A percentile compares a stretch with the other conserved stretches of the same genome.
These are phyloP conservation scores for Macrochelys suwanniensis DNA, from an alignment of 2,797 vertebrate species.

Conservation along the genomic window DNA sequence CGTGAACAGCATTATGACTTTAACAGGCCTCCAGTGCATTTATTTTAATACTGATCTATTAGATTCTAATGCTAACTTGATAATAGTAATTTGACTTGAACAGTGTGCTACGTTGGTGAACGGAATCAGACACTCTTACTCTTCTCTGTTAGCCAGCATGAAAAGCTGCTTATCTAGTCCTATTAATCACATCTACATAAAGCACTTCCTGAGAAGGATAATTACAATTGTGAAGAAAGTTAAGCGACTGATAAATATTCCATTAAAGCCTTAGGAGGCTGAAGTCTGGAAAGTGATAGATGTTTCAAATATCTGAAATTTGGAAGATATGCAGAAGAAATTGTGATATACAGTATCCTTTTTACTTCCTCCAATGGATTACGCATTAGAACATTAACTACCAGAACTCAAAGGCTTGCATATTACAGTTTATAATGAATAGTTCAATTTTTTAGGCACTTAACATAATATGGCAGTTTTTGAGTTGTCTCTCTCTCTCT, in stretches of 20 bases:
- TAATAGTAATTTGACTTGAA: background rate
- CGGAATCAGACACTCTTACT: background rate
- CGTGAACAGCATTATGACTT: background rate
- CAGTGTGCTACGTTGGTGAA: background rate
- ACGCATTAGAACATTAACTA: background rate
- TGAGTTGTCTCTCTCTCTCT: background rate
- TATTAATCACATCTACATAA: constrained; percentile 46
- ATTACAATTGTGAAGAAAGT: background rate
- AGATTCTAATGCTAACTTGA: background rate
- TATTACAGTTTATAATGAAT: background rate
- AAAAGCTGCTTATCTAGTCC: constrained; percentile 15
- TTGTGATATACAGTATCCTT: background rate
- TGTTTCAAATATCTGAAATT: background rate
- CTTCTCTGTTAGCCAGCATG: background rate
- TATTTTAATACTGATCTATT: background rate
- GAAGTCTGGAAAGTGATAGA: background rate
- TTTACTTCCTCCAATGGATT: background rate
- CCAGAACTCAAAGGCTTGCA: background rate
- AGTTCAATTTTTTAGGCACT: background rate
- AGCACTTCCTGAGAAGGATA: constrained; percentile 2
- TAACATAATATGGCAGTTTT: background rate
- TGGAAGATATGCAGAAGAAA: background rate
- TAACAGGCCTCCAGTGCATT: fast-evolving
- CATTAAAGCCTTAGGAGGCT: background rate
- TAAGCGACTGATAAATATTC: constrained; percentile 34